Conservation (phyloP, 2,888 invertebrate genomes). For the Noctua comes region DNA sequence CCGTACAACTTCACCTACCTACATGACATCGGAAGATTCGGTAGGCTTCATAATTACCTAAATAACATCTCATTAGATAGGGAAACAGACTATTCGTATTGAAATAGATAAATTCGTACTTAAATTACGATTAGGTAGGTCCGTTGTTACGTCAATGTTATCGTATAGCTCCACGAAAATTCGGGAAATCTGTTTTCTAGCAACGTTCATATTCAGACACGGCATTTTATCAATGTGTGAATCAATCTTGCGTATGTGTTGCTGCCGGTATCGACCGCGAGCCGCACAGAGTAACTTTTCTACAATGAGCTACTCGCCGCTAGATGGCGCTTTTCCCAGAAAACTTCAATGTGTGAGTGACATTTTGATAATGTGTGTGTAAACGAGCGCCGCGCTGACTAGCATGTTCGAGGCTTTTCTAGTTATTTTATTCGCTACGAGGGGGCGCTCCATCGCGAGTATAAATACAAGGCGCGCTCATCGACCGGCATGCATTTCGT, state of each 20-base stretch:
- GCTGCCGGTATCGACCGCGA: not conserved
- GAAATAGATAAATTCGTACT: slow-evolving; percentile 17
- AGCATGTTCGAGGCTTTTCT: slow-evolving; percentile 49
- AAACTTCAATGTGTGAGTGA: not conserved
- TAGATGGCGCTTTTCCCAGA: slow-evolving; percentile 75
- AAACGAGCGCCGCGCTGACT: not conserved
- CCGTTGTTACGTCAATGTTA: not conserved
- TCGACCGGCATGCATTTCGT: slow-evolving; percentile 61
- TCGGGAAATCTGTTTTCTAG: slow-evolving; percentile 37
- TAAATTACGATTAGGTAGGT: not conserved
- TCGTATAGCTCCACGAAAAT: slow-evolving; percentile 53
- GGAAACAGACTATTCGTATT: not conserved
- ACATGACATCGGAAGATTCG: no score
- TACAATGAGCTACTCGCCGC: slow-evolving; percentile 71
- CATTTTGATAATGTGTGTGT: not conserved
- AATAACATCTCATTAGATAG: not conserved
- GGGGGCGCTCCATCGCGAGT: slow-evolving; percentile 73
- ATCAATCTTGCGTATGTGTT: slow-evolving; percentile 35
- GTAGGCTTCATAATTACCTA: not conserved
- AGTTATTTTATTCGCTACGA: slow-evolving; percentile 73
- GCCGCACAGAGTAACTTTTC: not conserved
- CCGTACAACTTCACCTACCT: not conserved
- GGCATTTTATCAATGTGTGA: slow-evolving; percentile 26
- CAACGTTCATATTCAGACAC: slow-evolving; percentile 6
- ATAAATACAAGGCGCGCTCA: slow-evolving; percentile 68